These are phyloP conservation scores for Anolis carolinensis DNA, from an alignment of 2,113 vertebrate genomes.

Conservation along the genomic window DNA sequence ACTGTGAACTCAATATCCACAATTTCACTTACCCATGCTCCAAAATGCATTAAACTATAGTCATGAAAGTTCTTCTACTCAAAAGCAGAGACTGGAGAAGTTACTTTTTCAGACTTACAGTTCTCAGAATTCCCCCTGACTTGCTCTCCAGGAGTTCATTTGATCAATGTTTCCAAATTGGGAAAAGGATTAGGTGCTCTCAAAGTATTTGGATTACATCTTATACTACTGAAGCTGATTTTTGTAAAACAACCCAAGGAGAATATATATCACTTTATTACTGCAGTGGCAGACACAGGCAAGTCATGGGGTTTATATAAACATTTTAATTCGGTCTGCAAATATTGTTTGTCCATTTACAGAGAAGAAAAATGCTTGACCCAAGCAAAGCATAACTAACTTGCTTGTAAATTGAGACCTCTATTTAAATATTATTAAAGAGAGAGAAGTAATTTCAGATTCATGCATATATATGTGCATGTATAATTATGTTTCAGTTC, in stretches of 20 bases:
- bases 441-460: not conserved
- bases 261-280: not conserved
- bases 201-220: too few species aligned
- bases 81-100: too few species aligned
- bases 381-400: not conserved
- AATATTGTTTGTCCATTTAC: not conserved
- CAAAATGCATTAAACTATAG: too few species aligned
- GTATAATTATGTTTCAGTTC: not conserved
- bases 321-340: slow-evolving; percentile 1
- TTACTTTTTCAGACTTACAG: too few species aligned
- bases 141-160: too few species aligned
- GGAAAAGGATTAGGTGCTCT: too few species aligned
- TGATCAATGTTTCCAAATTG: too few species aligned
- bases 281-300: not conserved
- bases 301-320: not conserved
- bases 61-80: too few species aligned
- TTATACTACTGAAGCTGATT: too few species aligned
- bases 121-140: too few species aligned
- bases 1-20: too few species aligned
- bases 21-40: too few species aligned
- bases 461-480: not conserved
- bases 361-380: not conserved
- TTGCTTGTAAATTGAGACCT: not conserved
- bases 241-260: not conserved
- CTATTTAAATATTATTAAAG: not conserved